A percentile compares a stretch with the other conserved stretches of the same genome.
Conservation (phyloP, 2,113 vertebrate genomes). For the Cephalopterus ornatus region DNA sequence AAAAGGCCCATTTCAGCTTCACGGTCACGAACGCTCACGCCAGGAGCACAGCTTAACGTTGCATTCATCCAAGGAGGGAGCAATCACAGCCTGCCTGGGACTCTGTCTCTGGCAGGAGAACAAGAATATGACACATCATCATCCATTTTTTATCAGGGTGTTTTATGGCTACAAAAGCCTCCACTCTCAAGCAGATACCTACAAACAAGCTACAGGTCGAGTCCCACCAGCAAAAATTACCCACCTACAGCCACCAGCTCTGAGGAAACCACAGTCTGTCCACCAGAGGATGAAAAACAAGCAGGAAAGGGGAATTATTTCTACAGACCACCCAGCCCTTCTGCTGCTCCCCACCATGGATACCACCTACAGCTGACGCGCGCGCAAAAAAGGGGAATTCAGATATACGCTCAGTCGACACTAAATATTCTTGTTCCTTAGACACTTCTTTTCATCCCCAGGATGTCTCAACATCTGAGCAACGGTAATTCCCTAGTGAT, state of each 20-base stretch:
- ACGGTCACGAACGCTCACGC: neutral
- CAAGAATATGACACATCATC: neutral
- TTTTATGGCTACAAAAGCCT: neutral
- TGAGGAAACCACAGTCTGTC: neutral
- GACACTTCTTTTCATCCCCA: conserved; percentile 35
- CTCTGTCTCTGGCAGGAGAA: neutral
- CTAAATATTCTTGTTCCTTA: conserved; percentile 22
- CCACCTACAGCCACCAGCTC: neutral
- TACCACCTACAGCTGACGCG: neutral
- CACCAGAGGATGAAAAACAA: neutral
- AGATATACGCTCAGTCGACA: neutral
- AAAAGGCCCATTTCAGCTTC: neutral
- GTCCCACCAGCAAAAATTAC: neutral
- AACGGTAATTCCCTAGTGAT: conserved; percentile 25
- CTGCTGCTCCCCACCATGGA: neutral
- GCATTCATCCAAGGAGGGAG: neutral
- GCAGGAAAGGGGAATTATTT: neutral
- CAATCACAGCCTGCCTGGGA: neutral
- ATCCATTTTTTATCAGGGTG: neutral
- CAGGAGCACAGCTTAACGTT: neutral
- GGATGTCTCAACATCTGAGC: conserved; percentile 50
- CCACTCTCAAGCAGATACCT: neutral
- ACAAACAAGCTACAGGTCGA: neutral
- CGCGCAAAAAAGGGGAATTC: neutral
- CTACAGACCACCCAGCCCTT: neutral